These are phyloP conservation scores for Papilio protenor DNA, from an alignment of 2,888 invertebrate genomes.

Conservation along the genomic window DNA sequence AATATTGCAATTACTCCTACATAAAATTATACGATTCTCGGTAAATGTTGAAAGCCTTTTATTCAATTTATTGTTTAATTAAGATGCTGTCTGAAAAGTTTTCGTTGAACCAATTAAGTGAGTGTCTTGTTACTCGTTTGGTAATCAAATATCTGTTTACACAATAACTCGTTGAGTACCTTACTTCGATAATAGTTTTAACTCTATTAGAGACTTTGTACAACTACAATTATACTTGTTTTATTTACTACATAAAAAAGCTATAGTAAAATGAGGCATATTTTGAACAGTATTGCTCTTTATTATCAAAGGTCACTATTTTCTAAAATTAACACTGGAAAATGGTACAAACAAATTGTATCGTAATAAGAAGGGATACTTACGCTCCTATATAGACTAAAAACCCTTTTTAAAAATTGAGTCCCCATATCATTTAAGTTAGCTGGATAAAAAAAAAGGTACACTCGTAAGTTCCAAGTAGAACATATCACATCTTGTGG, in stretches of 20 bases:
- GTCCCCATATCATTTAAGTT: background rate
- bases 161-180: slow-evolving; percentile 4
- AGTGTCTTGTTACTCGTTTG: slow-evolving; percentile 38
- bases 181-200: slow-evolving; percentile 6
- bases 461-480: slow-evolving; percentile 48
- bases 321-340: too few species aligned
- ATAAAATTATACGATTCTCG: slow-evolving; percentile 1
- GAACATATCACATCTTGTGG: slow-evolving; percentile 58
- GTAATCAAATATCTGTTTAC: slow-evolving; percentile 34
- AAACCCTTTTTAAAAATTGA: too few species aligned
- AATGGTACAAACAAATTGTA: too few species aligned
- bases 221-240: background rate
- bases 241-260: background rate
- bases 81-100: slow-evolving; percentile 38
- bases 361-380: too few species aligned
- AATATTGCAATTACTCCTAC: slow-evolving; percentile 8
- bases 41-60: slow-evolving; percentile 15
- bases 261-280: background rate
- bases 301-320: background rate
- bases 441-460: background rate
- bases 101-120: slow-evolving; percentile 19
- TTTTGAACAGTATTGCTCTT: background rate
- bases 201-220: background rate
- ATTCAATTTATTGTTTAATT: slow-evolving; percentile 29
- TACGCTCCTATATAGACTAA: too few species aligned